phyloP scores from a whole-genome alignment of 2,888 invertebrate species.

The Aproaerema taeniolella region DNA sequence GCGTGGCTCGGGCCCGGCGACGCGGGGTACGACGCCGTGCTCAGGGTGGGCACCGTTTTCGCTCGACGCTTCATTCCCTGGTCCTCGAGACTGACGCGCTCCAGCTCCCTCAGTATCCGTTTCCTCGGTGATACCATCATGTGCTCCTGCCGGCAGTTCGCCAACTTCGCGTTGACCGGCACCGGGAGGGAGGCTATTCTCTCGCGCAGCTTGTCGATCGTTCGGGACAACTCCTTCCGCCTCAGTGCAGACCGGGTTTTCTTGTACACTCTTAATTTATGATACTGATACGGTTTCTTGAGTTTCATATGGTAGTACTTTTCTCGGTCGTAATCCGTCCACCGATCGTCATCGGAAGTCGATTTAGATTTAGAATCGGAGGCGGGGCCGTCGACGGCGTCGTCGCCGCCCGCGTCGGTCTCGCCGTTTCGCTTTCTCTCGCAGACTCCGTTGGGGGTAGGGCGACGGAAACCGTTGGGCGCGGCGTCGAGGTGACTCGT shows the following conservation, averaged over 20 bases:
- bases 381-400: slow-evolving; percentile 36
- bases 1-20: slow-evolving; percentile 40
- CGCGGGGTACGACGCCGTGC: slow-evolving; percentile 46
- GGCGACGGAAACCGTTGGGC: slow-evolving; percentile 34
- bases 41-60: slow-evolving; percentile 41
- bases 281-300: slow-evolving; percentile 73
- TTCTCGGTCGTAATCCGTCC: slow-evolving; percentile 58
- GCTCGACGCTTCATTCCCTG: slow-evolving; percentile 80
- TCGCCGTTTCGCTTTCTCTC: slow-evolving; percentile 51
- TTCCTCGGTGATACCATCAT: slow-evolving; percentile 88
- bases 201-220: slow-evolving; percentile 56
- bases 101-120: slow-evolving; percentile 88
- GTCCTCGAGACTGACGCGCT: slow-evolving; percentile 85
- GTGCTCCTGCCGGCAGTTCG: slow-evolving; percentile 67
- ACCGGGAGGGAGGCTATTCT: slow-evolving; percentile 51
- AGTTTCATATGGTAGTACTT: slow-evolving; percentile 71
- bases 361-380: slow-evolving; percentile 31
- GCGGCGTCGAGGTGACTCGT: slow-evolving; percentile 34
- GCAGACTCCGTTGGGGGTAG: slow-evolving; percentile 44
- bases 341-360: slow-evolving; percentile 42
- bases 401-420: slow-evolving; percentile 30
- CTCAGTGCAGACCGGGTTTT: slow-evolving; percentile 54
- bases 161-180: slow-evolving; percentile 63
- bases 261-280: slow-evolving; percentile 67
- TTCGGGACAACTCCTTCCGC: slow-evolving; percentile 49